Percentiles rank a stretch among this genome's conserved stretches.
Evolutionary conservation across 2,888 invertebrate genomes (phyloP).

Genomic region (Eustalomyia histrio): DNA sequence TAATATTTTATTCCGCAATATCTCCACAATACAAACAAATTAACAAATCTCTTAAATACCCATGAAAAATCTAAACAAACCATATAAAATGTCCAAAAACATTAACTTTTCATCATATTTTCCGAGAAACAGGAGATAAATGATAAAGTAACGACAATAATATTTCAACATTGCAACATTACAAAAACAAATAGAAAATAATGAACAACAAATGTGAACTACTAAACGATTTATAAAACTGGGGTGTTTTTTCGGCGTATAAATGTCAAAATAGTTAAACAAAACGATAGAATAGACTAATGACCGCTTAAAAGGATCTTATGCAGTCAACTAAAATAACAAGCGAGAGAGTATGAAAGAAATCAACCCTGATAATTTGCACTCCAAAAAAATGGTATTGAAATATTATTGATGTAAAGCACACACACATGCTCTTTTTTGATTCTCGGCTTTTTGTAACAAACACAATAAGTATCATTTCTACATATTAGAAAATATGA

Average conservation of each 20-base stretch:
- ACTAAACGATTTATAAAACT: constrained; percentile 37
- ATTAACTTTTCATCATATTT: constrained; percentile 30
- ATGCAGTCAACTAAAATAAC: constrained; percentile 14
- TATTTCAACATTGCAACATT: constrained; percentile 33
- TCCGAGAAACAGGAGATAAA: constrained; percentile 27
- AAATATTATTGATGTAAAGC: constrained; percentile 21
- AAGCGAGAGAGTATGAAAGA: constrained; percentile 1
- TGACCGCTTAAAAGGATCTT: constrained; percentile 59
- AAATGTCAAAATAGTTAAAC: constrained; percentile 65
- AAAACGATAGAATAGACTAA: constrained; percentile 53
- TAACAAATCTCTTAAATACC: constrained; percentile 46
- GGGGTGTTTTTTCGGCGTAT: constrained; percentile 54
- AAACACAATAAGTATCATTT: constrained; percentile 39
- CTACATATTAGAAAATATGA: neutral
- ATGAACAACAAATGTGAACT: constrained; percentile 62
- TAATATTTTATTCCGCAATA: neutral
- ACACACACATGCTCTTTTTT: constrained; percentile 56
- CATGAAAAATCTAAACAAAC: constrained; percentile 59
- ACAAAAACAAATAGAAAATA: constrained; percentile 53
- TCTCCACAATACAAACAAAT: constrained; percentile 20
- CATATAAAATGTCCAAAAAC: constrained; percentile 52
- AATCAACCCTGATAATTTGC: constrained; percentile 61
- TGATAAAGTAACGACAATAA: constrained; percentile 35
- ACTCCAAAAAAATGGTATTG: constrained; percentile 35
- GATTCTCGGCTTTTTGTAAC: constrained; percentile 35